Base-by-base conservation (phyloP, 1,140 invertebrate genomes). In the Polypedilum vanderplanki region DNA sequence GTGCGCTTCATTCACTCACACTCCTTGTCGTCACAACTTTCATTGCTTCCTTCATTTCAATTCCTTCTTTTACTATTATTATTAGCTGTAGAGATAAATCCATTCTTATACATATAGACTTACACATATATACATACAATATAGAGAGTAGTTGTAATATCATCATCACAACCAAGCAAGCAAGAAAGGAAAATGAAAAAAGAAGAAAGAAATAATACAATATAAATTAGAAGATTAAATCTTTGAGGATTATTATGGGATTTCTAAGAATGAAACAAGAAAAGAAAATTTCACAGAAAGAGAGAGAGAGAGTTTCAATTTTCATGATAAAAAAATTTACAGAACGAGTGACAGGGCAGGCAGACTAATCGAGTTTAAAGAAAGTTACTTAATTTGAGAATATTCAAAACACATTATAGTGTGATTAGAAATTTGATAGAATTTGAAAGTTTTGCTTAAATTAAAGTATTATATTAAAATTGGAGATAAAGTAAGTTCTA, bases 221-320 rank as follows among this genome's bases (percentile, higher is more conserved):
- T 57, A 57, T 57, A 57, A 57, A 57, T 57, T 57, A 57, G 46
- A 15, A 57, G 46, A 57, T 57, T 57, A 57, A 57, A 57, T 57
- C 46, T 57, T 57, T 57, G 46, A 57, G 46, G 46, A 57, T 57
- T 57, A 57, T 57, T 57, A 57, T 57, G 12, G 46, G 46, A 57
- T 57, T 57, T 57, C 12, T 15, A 57, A 9, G 46, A 15, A 57
- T n/a, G n/a, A 57, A 57, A n/a, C 3, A 15, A 15, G 3, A 57
- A 57, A 15, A 57, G 15, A n/a, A 12, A 15, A 57, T 4, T 3
- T 33, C 12, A 12, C 46, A 0, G 46, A 57, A 15, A n/a, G n/a
- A 57, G n/a, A 15, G 12, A 57, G 15, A n/a, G n/a, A 57, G n/a
- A 57, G 4, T 57, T 57, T 57, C 46, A 57, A 57, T 57, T 57